Percentiles rank a stretch among this genome's conserved stretches.
Evolutionary conservation across 2,113 vertebrate genomes (phyloP).

Genomic region (Passerina amoena): DNA sequence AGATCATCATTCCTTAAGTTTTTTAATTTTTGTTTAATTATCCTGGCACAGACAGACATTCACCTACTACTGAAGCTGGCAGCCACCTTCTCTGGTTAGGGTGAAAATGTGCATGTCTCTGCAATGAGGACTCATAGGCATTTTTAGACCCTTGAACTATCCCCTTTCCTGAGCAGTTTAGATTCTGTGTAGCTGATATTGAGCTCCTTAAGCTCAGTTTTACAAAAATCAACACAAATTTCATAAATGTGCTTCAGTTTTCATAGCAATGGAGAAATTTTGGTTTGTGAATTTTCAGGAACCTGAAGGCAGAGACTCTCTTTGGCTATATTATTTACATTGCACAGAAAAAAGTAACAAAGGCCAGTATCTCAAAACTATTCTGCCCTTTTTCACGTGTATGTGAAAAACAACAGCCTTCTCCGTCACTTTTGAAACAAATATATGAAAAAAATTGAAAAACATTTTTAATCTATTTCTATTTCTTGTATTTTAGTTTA

Average conservation of each 20-base stretch:
- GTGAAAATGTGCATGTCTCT: not conserved
- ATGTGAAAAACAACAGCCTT: not conserved
- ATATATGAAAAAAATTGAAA: not conserved
- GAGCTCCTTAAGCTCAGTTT: not conserved
- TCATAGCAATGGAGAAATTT: not conserved
- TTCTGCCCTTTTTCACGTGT: not conserved
- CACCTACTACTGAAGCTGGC: not conserved
- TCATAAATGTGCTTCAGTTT: not conserved
- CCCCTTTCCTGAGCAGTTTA: not conserved
- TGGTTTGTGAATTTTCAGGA: not conserved
- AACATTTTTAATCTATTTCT: accelerated
- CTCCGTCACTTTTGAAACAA: not conserved
- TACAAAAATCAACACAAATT: not conserved
- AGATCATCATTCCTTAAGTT: not conserved
- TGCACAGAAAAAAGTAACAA: not conserved
- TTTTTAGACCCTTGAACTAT: not conserved
- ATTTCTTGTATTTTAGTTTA: not conserved
- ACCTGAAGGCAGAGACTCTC: not conserved
- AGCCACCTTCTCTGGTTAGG: not conserved
- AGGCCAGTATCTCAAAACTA: not conserved
- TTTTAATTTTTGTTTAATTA: not conserved
- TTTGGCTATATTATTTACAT: not conserved
- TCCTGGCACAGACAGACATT: not conserved
- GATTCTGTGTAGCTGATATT: not conserved
- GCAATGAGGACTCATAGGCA: not conserved